These are phyloP conservation scores for Dryocosmus kuriphilus DNA, from an alignment of 2,888 invertebrate species.

Conservation along the genomic window DNA sequence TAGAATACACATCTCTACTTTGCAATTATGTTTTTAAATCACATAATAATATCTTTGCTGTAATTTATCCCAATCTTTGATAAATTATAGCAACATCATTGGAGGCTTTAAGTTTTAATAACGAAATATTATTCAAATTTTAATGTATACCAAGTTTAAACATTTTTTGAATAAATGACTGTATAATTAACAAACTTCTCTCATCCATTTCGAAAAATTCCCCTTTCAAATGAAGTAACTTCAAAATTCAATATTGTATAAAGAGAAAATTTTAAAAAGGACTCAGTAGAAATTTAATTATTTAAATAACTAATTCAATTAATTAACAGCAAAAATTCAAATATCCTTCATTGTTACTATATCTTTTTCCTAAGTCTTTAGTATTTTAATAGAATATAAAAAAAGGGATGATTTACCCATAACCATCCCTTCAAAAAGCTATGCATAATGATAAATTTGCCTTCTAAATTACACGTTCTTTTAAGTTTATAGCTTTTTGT, in stretches of 20 bases:
- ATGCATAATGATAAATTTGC: background rate
- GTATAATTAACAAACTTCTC: background rate
- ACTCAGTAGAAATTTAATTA: no score
- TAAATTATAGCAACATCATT: background rate
- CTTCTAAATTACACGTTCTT: slow-evolving; percentile 20
- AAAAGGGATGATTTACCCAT: background rate
- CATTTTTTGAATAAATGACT: background rate
- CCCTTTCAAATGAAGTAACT: background rate
- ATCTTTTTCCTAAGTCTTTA: background rate
- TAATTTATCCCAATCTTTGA: background rate
- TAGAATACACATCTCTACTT: no score
- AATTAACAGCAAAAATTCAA: no score
- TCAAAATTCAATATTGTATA: no score
- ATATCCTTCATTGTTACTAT: no score
- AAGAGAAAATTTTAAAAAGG: no score
- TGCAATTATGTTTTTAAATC: no score
- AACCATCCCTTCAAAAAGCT: background rate
- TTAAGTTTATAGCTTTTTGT: slow-evolving; percentile 7
- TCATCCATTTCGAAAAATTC: background rate
- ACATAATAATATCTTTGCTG: background rate
- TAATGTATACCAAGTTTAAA: background rate
- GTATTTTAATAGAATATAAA: slow-evolving; percentile 14
- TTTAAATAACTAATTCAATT: no score
- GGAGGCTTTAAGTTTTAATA: background rate
- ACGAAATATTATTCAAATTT: background rate